Percentiles rank a stretch among this genome's conserved stretches.
phyloP scores from a whole-genome alignment of 2,888 invertebrate genomes.

The Philereme vetulata region DNA sequence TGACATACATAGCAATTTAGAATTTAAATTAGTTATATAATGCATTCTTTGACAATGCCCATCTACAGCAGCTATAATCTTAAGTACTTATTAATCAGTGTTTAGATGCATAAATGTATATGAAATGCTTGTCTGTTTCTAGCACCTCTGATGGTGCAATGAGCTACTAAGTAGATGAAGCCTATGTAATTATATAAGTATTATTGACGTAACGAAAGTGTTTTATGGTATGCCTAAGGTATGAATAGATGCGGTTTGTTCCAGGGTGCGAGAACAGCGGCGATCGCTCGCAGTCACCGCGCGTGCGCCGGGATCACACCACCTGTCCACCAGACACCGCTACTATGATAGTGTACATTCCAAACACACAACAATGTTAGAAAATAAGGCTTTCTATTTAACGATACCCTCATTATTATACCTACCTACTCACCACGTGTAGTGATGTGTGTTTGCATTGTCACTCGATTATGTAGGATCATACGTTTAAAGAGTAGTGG shows the following conservation, averaged over 20 bases:
- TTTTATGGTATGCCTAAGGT: too few species aligned
- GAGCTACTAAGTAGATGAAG: too few species aligned
- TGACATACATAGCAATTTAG: too few species aligned
- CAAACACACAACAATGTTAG: conserved; percentile 33
- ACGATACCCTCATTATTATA: conserved; percentile 31
- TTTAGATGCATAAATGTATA: too few species aligned
- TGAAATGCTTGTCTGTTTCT: too few species aligned
- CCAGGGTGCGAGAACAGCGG: not conserved
- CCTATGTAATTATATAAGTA: too few species aligned
- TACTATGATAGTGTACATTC: conserved; percentile 58
- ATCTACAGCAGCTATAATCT: too few species aligned
- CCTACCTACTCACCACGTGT: conserved; percentile 8
- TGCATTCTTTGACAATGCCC: too few species aligned
- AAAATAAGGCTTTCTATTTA: conserved; percentile 33
- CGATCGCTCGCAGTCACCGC: not conserved
- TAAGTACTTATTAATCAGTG: too few species aligned
- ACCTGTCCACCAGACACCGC: conserved; percentile 12
- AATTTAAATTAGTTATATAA: too few species aligned
- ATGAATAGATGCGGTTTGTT: not conserved
- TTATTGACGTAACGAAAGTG: too few species aligned
- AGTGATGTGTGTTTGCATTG: conserved; percentile 25
- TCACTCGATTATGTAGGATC: conserved; percentile 16
- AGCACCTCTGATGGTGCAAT: too few species aligned
- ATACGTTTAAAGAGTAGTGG: not conserved
- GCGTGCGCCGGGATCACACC: not conserved